These are phyloP conservation scores for Prunella strophiata DNA, from an alignment of 2,797 vertebrate species.

Conservation along the genomic window DNA sequence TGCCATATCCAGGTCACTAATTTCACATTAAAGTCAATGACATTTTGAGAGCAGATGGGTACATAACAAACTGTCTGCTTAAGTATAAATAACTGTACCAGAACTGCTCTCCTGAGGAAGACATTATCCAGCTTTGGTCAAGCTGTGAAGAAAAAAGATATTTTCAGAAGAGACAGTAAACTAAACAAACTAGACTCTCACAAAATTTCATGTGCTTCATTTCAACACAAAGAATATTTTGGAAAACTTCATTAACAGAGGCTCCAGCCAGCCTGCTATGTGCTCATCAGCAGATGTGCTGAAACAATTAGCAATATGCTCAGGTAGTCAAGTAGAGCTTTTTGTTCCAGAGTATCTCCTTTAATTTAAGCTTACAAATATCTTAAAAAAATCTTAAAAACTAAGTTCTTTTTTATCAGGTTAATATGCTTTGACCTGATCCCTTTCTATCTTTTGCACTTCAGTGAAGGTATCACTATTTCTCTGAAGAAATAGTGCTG, in stretches of 20 bases:
- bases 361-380: background rate
- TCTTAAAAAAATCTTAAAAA: background rate
- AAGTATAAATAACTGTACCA: background rate
- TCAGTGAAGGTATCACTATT: background rate
- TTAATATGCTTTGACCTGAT: background rate
- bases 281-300: background rate
- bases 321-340: background rate
- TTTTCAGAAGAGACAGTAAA: constrained; percentile 21
- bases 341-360: background rate
- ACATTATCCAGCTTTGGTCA: background rate
- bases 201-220: background rate
- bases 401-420: background rate
- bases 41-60: constrained; percentile 12
- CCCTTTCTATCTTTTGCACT: background rate
- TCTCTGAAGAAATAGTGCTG: background rate
- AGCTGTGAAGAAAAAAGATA: background rate
- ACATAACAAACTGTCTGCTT: background rate
- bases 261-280: background rate
- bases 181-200: constrained; percentile 3
- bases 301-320: constrained; percentile 29
- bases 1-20: background rate
- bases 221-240: background rate
- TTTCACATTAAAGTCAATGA: background rate
- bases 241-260: background rate
- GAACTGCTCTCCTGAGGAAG: background rate